Evolutionary conservation across 2,797 vertebrate species (phyloP).

Genomic region (Acrossocheilus fasciatus): DNA sequence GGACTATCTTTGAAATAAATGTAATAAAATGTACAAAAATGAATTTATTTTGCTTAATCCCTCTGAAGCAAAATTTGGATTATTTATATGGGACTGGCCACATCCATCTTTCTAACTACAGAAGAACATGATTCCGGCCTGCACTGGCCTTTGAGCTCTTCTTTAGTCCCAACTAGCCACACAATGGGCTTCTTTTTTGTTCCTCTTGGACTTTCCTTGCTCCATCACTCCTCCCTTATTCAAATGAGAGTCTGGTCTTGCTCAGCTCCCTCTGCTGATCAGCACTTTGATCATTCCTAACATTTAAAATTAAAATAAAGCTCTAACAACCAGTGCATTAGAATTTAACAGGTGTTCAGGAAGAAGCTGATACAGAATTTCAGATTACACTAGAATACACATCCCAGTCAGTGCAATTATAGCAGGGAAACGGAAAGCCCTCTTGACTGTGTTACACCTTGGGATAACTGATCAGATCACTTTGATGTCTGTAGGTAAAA

Average conservation of each 20-base stretch:
- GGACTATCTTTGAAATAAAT: not conserved
- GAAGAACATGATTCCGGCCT: not conserved
- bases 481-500: constrained; percentile 80
- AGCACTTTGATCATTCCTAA: constrained; percentile 79
- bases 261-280: constrained; percentile 70
- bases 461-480: constrained; percentile 77
- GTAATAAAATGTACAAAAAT: not conserved
- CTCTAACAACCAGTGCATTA: constrained; percentile 77
- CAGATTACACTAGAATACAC: constrained; percentile 73
- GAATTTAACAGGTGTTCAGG: constrained; percentile 80
- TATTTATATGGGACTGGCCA: constrained; percentile 7
- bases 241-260: constrained; percentile 73
- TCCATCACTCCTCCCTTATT: constrained; percentile 70
- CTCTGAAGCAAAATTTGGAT: not conserved
- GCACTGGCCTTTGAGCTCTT: constrained; percentile 22
- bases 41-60: not conserved
- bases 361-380: constrained; percentile 81
- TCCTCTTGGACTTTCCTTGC: constrained; percentile 48
- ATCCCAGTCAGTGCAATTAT: constrained; percentile 77
- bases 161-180: constrained; percentile 60
- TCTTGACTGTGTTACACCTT: constrained; percentile 76
- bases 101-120: constrained; percentile 5
- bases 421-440: constrained; percentile 74
- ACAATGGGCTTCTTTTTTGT: constrained; percentile 64
- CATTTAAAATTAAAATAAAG: constrained; percentile 83